A percentile compares a stretch with the other conserved stretches of the same genome.
Evolutionary conservation across 2,797 vertebrate genomes (phyloP).

Genomic region (Philypnodon macrostomus): DNA sequence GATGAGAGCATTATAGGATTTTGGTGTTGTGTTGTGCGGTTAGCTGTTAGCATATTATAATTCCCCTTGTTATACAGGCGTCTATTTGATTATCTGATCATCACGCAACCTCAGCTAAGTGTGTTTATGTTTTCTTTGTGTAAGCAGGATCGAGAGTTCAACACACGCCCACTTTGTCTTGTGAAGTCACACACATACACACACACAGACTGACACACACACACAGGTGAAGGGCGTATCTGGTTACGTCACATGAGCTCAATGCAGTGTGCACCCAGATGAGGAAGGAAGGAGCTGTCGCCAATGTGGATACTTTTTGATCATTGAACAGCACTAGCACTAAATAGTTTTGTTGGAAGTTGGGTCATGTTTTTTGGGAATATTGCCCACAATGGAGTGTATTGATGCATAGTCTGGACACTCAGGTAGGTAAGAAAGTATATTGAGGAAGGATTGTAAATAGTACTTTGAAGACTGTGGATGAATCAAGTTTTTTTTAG

Average conservation of each 20-base stretch:
- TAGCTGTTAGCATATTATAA: constrained; percentile 3
- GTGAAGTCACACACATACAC: constrained; percentile 30
- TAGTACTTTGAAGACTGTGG: too few species aligned
- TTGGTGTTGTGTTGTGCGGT: constrained; percentile 19
- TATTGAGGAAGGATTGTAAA: too few species aligned
- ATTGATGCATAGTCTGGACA: constrained; percentile 37
- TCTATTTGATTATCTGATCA: constrained; percentile 47
- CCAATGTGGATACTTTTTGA: constrained; percentile 17
- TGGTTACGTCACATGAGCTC: constrained; percentile 48
- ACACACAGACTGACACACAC: constrained; percentile 22
- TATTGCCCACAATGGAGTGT: constrained; percentile 33
- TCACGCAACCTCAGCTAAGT: constrained; percentile 23
- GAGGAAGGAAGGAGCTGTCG: constrained; percentile 30
- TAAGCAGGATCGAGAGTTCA: constrained; percentile 49
- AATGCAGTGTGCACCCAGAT: constrained; percentile 19
- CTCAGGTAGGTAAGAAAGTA: too few species aligned
- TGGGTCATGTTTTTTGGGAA: constrained; percentile 25
- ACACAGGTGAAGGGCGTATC: constrained; percentile 65
- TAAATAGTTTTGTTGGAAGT: constrained; percentile 17
- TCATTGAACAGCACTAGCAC: constrained; percentile 13
- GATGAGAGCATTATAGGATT: constrained; percentile 46
- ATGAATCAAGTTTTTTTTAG: too few species aligned
- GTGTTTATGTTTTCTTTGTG: constrained; percentile 43
- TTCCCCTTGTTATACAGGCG: neutral
- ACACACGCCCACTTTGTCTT: constrained; percentile 42